Conservation (phyloP, 2,888 invertebrate species). For the Lithosia quadra region DNA sequence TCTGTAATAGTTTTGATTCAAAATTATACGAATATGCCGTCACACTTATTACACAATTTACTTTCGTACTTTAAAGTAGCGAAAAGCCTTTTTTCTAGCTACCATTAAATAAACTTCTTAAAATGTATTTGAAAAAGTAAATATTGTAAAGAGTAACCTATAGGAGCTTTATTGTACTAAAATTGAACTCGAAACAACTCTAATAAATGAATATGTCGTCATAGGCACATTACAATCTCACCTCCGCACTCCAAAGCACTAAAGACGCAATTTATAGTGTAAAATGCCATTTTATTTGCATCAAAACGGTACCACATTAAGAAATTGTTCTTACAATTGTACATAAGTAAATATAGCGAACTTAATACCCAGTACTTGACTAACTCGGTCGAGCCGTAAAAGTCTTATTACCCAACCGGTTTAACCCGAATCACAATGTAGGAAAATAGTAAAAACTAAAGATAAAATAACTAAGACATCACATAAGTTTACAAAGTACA, state of each 20-base stretch:
- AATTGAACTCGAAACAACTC: neutral
- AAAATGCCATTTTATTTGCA: conserved; percentile 9
- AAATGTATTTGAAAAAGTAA: neutral
- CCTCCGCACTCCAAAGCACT: conserved; percentile 3
- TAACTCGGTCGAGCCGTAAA: conserved; percentile 54
- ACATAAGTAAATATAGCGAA: conserved; percentile 50
- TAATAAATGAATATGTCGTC: conserved; percentile 21
- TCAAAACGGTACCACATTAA: conserved; percentile 39
- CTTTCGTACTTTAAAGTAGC: neutral
- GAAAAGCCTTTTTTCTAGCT: too few species aligned
- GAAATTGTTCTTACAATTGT: conserved; percentile 44
- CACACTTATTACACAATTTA: neutral
- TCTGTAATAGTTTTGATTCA: neutral
- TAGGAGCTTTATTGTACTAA: neutral
- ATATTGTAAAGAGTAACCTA: neutral
- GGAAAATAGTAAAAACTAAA: conserved; percentile 9
- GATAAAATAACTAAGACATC: conserved; percentile 3
- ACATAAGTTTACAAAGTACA: conserved; percentile 18
- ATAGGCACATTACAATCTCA: conserved; percentile 13
- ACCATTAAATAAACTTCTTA: neutral
- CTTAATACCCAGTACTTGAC: conserved; percentile 52
- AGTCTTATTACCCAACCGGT: conserved; percentile 56
- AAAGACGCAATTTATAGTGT: neutral
- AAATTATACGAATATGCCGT: conserved; percentile 17
- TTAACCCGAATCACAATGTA: conserved; percentile 29